Conservation (phyloP, 2,113 vertebrate species). For the Lepus europaeus region DNA sequence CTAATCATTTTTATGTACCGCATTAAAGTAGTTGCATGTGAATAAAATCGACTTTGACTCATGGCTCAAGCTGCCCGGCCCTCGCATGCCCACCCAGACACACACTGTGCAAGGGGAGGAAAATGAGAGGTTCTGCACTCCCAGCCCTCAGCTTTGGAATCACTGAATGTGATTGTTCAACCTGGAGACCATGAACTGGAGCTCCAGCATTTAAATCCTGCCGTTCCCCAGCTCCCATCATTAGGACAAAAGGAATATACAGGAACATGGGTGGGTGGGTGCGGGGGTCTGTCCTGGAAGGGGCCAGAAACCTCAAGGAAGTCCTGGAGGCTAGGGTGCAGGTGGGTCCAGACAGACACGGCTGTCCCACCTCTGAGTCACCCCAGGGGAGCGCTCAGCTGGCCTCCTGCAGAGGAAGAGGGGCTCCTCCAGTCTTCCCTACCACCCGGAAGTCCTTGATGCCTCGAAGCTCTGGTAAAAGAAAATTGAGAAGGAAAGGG, state of each 20-base stretch:
- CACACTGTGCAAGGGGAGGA: background rate
- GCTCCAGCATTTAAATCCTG: background rate
- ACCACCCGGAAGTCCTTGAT: background rate
- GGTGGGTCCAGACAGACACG: background rate
- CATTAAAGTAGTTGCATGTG: background rate
- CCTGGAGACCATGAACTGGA: background rate
- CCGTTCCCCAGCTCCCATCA: background rate
- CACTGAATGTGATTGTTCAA: background rate
- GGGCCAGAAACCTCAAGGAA: background rate
- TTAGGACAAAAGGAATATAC: background rate
- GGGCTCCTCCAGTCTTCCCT: fast-evolving
- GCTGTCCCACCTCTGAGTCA: background rate
- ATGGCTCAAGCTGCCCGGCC: fast-evolving
- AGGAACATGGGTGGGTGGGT: background rate
- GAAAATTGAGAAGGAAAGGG: background rate
- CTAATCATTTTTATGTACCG: background rate
- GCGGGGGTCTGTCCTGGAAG: background rate
- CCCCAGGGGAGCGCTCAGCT: background rate
- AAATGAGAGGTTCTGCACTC: background rate
- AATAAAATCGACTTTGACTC: background rate
- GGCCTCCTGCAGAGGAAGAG: background rate
- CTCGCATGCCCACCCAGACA: background rate
- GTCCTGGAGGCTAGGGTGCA: background rate
- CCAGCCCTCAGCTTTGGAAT: background rate
- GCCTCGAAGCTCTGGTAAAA: background rate